A percentile compares a stretch with the other conserved stretches of the same genome.
Evolutionary conservation across 2,797 vertebrate genomes (phyloP).

Genomic region (Poecilia velifera): DNA sequence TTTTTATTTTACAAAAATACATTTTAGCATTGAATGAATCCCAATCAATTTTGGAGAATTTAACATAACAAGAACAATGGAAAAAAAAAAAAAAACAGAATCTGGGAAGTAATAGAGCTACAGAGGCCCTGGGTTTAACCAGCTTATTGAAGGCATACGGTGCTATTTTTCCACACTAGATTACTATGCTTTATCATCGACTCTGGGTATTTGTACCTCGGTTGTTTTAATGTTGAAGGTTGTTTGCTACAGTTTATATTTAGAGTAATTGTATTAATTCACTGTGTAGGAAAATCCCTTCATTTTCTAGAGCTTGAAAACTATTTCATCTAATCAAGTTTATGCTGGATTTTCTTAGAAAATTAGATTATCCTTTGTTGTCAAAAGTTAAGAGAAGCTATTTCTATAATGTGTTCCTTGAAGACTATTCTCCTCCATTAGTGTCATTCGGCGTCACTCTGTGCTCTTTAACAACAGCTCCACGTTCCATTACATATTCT

Average conservation of each 20-base stretch:
- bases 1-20: background rate
- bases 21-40: background rate
- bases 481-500: background rate
- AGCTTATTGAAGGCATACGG: background rate
- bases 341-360: background rate
- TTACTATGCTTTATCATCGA: background rate
- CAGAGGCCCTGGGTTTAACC: background rate
- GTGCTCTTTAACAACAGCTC: background rate
- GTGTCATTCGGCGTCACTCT: background rate
- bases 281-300: background rate
- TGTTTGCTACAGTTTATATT: background rate
- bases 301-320: background rate
- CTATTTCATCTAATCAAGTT: background rate
- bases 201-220: background rate
- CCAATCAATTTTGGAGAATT: background rate
- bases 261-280: background rate
- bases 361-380: background rate
- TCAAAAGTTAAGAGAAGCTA: background rate
- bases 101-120: background rate
- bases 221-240: background rate
- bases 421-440: background rate
- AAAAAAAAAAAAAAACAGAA: background rate
- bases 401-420: background rate
- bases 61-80: background rate
- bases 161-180: background rate